Evolutionary conservation across 2,888 invertebrate genomes (phyloP), one percentile per base, ranked within the genome.

Genomic region (Nomada hirtipes): DNA sequence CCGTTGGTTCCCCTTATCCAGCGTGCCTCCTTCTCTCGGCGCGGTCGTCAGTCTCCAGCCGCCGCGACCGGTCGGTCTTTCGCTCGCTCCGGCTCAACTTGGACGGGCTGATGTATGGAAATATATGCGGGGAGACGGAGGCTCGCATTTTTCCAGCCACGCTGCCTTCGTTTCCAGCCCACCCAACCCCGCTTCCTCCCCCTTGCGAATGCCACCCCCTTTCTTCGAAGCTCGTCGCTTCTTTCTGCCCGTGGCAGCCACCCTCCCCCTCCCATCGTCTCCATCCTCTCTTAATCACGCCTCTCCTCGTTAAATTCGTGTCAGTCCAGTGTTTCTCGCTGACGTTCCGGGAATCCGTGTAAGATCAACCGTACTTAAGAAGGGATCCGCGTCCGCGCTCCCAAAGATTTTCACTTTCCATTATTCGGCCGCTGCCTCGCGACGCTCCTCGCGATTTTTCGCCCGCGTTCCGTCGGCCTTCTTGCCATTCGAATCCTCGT

Each of bases 81-180:
- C 79, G 69, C 71, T 83, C 63, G 74, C 73, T 76, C 74, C 82
- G 59, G 75, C 84, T 79, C 90, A 88, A 91, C 89, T 89, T 87
- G 82, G 86, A 86, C 89, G 84, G 81, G 89, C 91, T 94, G 93
- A 94, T 94, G 91, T 94, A 94, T 94, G 93, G 93, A 94, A 94
- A 94, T 94, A 89, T 94, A 94, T 94, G 93, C 94, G 91, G 90
- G 91, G 92, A 93, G 92, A 93, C 91, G 92, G 86, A 92, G 92
- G 89, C 88, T 89, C 92, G 90, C 92, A 93, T 93, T 93, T 93
- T 93, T 93, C 92, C 92, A 90, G 91, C 88, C 91, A 91, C 91
- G 89, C 89, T 88, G 89, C 89, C 89, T 87, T 86, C 86, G 70
- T 85, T 86, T 87, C 88, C 85, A 86, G 88, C 89, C 74, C 79